phyloP scores from a whole-genome alignment of 2,113 vertebrate species.

The Zosterops pallidus region DNA sequence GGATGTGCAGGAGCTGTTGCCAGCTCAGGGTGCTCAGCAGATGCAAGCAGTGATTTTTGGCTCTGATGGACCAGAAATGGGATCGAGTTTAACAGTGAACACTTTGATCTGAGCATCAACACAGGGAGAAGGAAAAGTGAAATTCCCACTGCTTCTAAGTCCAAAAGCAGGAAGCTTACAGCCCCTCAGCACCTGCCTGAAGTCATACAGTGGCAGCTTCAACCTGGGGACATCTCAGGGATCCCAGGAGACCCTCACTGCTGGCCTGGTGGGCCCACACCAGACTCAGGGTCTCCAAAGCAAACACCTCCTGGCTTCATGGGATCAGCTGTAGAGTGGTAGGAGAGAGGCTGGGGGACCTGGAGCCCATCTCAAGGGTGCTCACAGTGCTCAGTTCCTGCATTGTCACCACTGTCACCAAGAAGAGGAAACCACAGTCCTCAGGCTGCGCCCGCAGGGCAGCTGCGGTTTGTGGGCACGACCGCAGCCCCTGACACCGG shows the following conservation, averaged over 20 bases:
- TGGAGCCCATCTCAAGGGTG: not conserved
- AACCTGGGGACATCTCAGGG: rapidly evolving
- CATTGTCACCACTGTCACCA: not conserved
- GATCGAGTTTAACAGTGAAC: rapidly evolving
- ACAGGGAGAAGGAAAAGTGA: not conserved
- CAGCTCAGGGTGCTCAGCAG: not conserved
- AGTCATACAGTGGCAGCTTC: rapidly evolving
- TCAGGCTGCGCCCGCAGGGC: rapidly evolving
- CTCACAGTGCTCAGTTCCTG: rapidly evolving
- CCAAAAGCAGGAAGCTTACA: not conserved
- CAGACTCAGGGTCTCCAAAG: not conserved
- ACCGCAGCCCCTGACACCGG: not conserved
- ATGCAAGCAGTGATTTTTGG: not conserved
- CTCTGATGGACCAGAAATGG: not conserved
- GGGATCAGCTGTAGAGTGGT: not conserved
- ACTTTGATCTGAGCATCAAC: not conserved
- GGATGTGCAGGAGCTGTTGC: not conserved
- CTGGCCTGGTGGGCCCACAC: rapidly evolving
- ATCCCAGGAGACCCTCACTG: not conserved
- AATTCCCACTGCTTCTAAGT: not conserved
- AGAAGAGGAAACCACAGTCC: not conserved
- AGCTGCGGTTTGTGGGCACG: not conserved
- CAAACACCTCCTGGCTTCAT: rapidly evolving
- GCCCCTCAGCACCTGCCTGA: rapidly evolving
- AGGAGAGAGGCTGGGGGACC: not conserved